phyloP scores from a whole-genome alignment of 2,113 vertebrate genomes.

The Egretta garzetta region DNA sequence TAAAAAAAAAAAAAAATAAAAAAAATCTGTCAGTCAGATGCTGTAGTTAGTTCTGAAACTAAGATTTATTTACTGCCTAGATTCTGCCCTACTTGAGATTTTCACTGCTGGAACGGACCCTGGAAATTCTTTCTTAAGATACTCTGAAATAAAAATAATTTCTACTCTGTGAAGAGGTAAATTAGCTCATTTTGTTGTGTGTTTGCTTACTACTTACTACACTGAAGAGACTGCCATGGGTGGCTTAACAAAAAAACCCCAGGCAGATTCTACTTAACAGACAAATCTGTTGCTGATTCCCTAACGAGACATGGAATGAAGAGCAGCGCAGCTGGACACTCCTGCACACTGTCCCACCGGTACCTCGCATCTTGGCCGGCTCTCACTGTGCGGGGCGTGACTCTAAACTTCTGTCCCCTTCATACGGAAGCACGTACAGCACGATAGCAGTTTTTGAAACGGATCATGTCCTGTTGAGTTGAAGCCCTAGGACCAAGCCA shows the following conservation, averaged over 20 bases:
- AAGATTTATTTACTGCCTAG: not conserved
- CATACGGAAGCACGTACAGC: not conserved
- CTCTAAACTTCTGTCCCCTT: not conserved
- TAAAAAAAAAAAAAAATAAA: too few species aligned
- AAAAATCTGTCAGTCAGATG: not conserved
- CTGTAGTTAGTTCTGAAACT: not conserved
- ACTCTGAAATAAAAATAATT: not conserved
- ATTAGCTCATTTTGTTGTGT: not conserved
- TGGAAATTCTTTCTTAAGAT: not conserved
- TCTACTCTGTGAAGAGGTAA: not conserved
- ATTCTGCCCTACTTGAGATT: not conserved
- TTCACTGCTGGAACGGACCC: not conserved
- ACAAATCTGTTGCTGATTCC: not conserved
- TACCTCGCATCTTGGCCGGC: not conserved
- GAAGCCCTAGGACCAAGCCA: not conserved
- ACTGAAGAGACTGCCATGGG: not conserved
- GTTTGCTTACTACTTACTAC: not conserved
- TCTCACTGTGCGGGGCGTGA: not conserved
- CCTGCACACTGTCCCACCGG: not conserved
- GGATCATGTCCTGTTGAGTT: too few species aligned
- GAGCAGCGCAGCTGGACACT: not conserved
- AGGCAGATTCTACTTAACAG: not conserved
- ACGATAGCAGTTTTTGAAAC: not conserved
- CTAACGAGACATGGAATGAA: not conserved
- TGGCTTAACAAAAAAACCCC: not conserved